Conservation (phyloP, 2,888 invertebrate species). For the Clitarchus hookeri region DNA sequence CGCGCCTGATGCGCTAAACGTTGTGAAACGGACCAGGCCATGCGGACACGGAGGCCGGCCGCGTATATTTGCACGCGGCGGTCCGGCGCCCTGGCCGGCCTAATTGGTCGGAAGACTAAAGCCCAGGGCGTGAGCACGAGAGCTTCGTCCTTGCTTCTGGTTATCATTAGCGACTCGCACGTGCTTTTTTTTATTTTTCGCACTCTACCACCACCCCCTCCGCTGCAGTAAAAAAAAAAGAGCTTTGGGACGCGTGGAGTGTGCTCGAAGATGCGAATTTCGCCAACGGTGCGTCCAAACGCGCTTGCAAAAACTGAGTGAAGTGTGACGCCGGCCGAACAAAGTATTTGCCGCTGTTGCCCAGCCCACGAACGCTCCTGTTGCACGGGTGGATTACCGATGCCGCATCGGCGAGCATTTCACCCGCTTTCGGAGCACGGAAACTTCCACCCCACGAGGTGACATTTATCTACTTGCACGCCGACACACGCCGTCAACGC, state of each 20-base stretch:
- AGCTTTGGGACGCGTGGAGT: not conserved
- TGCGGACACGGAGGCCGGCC: not conserved
- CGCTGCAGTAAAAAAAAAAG: too few relatives aligned
- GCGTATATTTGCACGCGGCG: too few relatives aligned
- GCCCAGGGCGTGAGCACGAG: not conserved
- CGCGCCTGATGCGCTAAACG: not conserved
- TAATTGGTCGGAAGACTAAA: constrained; percentile 14
- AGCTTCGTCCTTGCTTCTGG: not conserved
- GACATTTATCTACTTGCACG: not conserved
- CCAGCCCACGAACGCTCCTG: not conserved
- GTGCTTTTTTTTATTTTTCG: not conserved
- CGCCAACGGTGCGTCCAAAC: constrained; percentile 3
- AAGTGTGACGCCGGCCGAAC: not conserved
- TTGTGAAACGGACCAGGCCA: not conserved
- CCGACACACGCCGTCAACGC: too few relatives aligned
- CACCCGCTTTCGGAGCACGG: not conserved
- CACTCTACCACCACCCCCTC: too few relatives aligned
- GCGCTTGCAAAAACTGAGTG: not conserved
- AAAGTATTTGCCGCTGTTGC: not conserved
- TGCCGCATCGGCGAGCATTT: not conserved
- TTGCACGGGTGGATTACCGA: not conserved
- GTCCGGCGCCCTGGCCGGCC: not conserved
- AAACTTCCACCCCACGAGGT: not conserved
- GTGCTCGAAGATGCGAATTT: not conserved
- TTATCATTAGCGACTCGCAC: not conserved